Percentiles rank a stretch among this genome's conserved stretches.
Evolutionary conservation across 2,797 vertebrate species (phyloP).

Genomic region (Ctenochaetus hawaiiensis): DNA sequence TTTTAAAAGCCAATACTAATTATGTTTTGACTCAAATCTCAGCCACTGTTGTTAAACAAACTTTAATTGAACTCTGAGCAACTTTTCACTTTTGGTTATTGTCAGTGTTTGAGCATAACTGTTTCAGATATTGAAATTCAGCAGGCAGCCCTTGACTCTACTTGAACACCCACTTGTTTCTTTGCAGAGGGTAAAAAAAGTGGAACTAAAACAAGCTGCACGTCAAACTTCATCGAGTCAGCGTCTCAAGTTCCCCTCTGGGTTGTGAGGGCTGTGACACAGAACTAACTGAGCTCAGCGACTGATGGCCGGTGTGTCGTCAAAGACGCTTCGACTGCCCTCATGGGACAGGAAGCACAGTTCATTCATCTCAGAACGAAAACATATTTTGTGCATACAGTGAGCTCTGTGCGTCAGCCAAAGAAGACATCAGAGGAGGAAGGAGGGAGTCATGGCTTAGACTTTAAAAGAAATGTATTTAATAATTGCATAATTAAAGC

Average conservation of each 20-base stretch:
- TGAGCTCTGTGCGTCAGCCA: conserved; percentile 7
- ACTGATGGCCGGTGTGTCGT: conserved; percentile 16
- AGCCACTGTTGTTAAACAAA: no score
- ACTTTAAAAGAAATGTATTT: conserved; percentile 4
- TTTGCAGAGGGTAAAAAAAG: conserved; percentile 14
- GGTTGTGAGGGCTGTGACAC: conserved; percentile 29
- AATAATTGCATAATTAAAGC: not conserved
- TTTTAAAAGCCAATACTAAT: no score
- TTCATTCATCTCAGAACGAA: conserved; percentile 22
- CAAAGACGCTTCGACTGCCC: not conserved
- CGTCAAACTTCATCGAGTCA: conserved; percentile 58
- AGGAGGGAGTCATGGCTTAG: not conserved
- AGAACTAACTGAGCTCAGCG: conserved; percentile 27
- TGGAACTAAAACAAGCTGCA: conserved; percentile 54
- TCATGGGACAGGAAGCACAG: conserved; percentile 37
- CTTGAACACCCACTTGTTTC: conserved; percentile 45
- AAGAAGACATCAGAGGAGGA: not conserved
- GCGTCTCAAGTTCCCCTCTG: conserved; percentile 33
- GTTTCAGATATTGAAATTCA: conserved; percentile 31
- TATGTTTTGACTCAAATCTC: no score
- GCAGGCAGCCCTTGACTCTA: conserved; percentile 20
- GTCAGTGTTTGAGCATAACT: conserved; percentile 5
- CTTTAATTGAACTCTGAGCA: no score
- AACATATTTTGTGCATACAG: conserved; percentile 1
- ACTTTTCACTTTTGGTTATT: conserved; percentile 20